phyloP scores from a whole-genome alignment of 2,888 invertebrate species.

The Aleiodes leptofemur region DNA sequence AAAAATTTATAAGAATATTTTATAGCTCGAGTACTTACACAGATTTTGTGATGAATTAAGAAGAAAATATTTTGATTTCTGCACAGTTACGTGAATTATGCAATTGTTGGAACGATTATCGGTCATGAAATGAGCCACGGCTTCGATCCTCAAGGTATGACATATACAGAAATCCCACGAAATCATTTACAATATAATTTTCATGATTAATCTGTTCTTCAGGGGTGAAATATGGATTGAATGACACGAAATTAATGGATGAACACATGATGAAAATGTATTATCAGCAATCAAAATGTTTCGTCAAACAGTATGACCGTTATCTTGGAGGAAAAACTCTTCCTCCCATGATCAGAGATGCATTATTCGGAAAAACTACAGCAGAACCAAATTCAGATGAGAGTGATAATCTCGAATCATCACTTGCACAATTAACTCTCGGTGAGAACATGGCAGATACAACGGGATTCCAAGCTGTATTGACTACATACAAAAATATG shows the following conservation, averaged over 20 bases:
- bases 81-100: constrained; percentile 8
- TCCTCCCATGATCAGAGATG: neutral
- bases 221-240: neutral
- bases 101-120: neutral
- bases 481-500: constrained; percentile 78
- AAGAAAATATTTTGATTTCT: neutral
- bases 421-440: constrained; percentile 20
- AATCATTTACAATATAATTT: neutral
- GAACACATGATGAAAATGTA: constrained; percentile 70
- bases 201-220: neutral
- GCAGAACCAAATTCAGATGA: constrained; percentile 62
- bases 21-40: no score
- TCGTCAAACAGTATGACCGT: neutral
- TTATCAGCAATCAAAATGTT: neutral
- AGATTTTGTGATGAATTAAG: neutral
- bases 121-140: constrained; percentile 6
- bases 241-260: neutral
- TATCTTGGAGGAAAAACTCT: no score
- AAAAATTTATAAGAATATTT: no score
- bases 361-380: neutral
- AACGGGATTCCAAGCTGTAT: constrained; percentile 87
- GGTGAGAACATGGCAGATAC: constrained; percentile 93
- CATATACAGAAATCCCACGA: neutral
- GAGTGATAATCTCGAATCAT: neutral
- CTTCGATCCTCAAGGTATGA: neutral